phyloP scores from a whole-genome alignment of 1,140 invertebrate species.

The Eupristina koningsbergeri region DNA sequence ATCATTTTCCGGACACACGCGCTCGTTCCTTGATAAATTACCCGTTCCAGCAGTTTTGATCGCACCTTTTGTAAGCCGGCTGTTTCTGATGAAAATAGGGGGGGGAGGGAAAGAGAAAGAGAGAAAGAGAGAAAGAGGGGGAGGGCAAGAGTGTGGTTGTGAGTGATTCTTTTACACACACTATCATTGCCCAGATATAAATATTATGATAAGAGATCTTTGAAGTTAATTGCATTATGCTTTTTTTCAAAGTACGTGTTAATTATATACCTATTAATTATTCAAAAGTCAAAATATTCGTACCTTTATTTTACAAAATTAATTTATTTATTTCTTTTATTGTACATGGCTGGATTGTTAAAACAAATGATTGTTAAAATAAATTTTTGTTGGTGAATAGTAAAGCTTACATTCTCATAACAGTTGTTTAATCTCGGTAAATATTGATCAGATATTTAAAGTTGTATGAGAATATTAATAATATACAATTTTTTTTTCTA shows the following conservation, averaged over 20 bases:
- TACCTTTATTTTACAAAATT: too few relatives aligned
- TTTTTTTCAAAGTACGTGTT: neutral
- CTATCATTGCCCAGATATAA: constrained; percentile 65
- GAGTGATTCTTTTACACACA: constrained; percentile 54
- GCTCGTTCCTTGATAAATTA: constrained; percentile 67
- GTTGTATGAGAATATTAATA: too few relatives aligned
- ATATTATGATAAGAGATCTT: constrained; percentile 58
- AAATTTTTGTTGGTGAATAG: neutral
- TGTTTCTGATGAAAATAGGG: constrained; percentile 6
- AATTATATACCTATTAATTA: too few relatives aligned
- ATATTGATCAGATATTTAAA: too few relatives aligned
- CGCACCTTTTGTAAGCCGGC: constrained; percentile 15
- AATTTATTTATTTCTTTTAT: neutral
- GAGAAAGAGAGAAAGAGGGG: neutral
- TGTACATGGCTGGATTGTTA: too few relatives aligned
- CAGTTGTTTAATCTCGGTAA: too few relatives aligned
- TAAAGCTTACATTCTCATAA: neutral
- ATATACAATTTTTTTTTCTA: too few relatives aligned
- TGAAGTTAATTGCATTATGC: constrained; percentile 1
- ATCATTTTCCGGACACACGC: constrained; percentile 68
- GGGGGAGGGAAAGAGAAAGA: neutral
- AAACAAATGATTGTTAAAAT: too few relatives aligned
- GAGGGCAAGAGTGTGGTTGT: constrained; percentile 31
- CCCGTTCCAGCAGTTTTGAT: constrained; percentile 47
- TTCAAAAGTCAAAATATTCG: too few relatives aligned